Evolutionary conservation across 2,797 vertebrate species (phyloP).

Genomic region (Anabas testudineus): DNA sequence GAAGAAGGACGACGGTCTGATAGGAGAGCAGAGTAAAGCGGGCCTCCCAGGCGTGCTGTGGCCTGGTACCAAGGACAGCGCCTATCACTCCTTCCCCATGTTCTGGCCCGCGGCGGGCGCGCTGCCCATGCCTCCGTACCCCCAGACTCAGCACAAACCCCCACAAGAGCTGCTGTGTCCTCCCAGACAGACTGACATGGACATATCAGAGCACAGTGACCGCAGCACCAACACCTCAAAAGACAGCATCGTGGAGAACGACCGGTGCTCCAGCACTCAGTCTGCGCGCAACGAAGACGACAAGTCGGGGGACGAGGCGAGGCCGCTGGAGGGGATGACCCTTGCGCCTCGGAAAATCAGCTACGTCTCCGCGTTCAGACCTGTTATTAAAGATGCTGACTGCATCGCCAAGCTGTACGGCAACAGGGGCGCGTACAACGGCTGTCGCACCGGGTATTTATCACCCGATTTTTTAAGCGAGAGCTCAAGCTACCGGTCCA

Average conservation of each 20-base stretch:
- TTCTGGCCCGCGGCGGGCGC: conserved; percentile 94
- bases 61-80: conserved; percentile 88
- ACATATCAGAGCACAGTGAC: conserved; percentile 85
- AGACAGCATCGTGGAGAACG: conserved; percentile 81
- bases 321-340: conserved; percentile 78
- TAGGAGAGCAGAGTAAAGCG: conserved; percentile 85
- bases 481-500: conserved; percentile 95
- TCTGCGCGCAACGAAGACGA: conserved; percentile 85
- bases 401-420: conserved; percentile 96
- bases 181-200: conserved; percentile 78
- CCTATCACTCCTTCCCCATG: conserved; percentile 94
- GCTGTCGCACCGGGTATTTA: conserved; percentile 86
- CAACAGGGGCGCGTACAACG: conserved; percentile 86
- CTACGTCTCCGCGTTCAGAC: conserved; percentile 96
- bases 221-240: conserved; percentile 85
- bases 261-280: conserved; percentile 87
- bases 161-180: conserved; percentile 81
- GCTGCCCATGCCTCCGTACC: conserved; percentile 91
- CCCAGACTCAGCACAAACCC: conserved; percentile 88
- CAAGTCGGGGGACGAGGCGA: conserved; percentile 85
- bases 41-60: conserved; percentile 90
- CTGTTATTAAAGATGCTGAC: conserved; percentile 95
- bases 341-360: conserved; percentile 87
- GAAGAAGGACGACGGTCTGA: conserved; percentile 90
- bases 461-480: conserved; percentile 95